Evolutionary conservation across 2,797 vertebrate genomes (phyloP).

Genomic region (Spea hammondii): DNA sequence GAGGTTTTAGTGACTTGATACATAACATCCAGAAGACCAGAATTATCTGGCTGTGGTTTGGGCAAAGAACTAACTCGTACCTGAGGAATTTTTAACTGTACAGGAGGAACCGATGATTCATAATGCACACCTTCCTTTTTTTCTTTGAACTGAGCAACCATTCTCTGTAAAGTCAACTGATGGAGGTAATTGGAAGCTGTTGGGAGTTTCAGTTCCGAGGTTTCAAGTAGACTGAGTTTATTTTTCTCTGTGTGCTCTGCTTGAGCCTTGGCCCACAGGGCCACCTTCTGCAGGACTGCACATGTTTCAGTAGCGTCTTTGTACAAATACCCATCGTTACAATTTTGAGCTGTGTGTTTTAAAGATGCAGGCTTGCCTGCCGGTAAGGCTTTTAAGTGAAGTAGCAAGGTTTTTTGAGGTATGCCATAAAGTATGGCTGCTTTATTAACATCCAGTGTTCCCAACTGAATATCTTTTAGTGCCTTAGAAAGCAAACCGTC

Average conservation of each 20-base stretch:
- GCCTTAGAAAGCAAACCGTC: slow-evolving; percentile 99
- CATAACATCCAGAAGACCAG: slow-evolving; percentile 82
- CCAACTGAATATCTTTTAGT: slow-evolving; percentile 98
- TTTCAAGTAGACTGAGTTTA: slow-evolving; percentile 84
- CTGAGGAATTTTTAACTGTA: slow-evolving; percentile 97
- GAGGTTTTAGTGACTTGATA: slow-evolving; percentile 85
- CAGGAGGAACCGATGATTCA: slow-evolving; percentile 75
- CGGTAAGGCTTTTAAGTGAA: slow-evolving; percentile 87
- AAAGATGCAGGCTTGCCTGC: slow-evolving; percentile 81
- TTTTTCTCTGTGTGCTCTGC: slow-evolving; percentile 86
- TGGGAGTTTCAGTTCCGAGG: slow-evolving; percentile 84
- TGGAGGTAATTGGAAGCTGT: slow-evolving; percentile 89
- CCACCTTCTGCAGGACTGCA: slow-evolving; percentile 92
- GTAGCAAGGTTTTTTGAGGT: slow-evolving; percentile 93
- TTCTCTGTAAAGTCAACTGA: slow-evolving; percentile 86
- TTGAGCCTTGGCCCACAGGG: slow-evolving; percentile 87
- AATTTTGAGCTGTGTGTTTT: slow-evolving; percentile 79
- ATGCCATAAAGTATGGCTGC: slow-evolving; percentile 99
- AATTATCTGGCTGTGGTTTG: slow-evolving; percentile 80
- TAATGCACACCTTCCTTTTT: slow-evolving; percentile 78
- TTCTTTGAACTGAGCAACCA: slow-evolving; percentile 83
- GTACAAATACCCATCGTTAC: slow-evolving; percentile 78
- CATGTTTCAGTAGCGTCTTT: slow-evolving; percentile 86
- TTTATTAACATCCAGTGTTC: slow-evolving; percentile 96
- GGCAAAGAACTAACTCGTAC: slow-evolving; percentile 85